These are phyloP conservation scores for Sinocyclocheilus anshuiensis DNA, from an alignment of 2,113 vertebrate genomes.

Conservation along the genomic window DNA sequence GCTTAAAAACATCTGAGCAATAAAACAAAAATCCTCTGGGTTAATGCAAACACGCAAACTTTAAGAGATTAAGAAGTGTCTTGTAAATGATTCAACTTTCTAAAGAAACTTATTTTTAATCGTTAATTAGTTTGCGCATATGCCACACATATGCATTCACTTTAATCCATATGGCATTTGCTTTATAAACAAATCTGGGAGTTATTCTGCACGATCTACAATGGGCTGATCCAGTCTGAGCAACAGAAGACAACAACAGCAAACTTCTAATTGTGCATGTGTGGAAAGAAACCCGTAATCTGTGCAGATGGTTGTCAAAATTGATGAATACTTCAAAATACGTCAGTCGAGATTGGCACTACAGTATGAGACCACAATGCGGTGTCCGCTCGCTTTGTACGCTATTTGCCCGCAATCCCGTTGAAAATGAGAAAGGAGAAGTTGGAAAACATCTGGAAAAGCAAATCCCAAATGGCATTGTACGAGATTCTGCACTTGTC, in stretches of 20 bases:
- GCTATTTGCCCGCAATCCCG: conserved; percentile 23
- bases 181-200: conserved; percentile 40
- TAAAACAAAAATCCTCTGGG: neutral
- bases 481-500: conserved; percentile 52
- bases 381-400: conserved; percentile 25
- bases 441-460: conserved; percentile 55
- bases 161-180: conserved; percentile 54
- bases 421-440: conserved; percentile 31
- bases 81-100: conserved; percentile 25
- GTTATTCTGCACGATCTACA: conserved; percentile 8
- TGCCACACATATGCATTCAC: conserved; percentile 39
- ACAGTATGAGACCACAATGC: conserved; percentile 32
- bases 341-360: conserved; percentile 30
- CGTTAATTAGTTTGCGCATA: conserved; percentile 43
- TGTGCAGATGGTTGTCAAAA: conserved; percentile 63
- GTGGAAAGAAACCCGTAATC: conserved; percentile 27
- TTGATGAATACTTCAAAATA: conserved; percentile 39
- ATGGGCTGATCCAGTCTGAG: conserved; percentile 38
- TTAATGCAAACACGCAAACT: neutral
- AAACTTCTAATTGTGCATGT: conserved; percentile 51
- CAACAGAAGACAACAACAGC: conserved; percentile 28
- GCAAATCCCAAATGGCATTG: conserved; percentile 37
- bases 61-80: conserved; percentile 24
- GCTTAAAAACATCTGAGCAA: neutral
- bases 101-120: conserved; percentile 47